These are phyloP conservation scores for Pygoscelis antarcticus DNA, from an alignment of 2,113 vertebrate species.

Conservation along the genomic window DNA sequence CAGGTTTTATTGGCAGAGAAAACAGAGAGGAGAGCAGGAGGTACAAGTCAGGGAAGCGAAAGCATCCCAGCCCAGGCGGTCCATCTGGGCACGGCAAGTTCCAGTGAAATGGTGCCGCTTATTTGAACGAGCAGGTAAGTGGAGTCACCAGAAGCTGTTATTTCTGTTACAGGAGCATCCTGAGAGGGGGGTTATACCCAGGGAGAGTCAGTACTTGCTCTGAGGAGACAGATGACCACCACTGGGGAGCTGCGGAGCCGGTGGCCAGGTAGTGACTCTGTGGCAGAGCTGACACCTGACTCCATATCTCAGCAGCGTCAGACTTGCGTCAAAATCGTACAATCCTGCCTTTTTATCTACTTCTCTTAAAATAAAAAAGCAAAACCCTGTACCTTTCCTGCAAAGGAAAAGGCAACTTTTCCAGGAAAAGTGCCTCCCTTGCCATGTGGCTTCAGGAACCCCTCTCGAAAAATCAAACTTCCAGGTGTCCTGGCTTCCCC, in stretches of 20 bases:
- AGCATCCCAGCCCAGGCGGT: background rate
- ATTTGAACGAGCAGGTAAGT: background rate
- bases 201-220: background rate
- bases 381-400: accelerated
- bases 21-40: background rate
- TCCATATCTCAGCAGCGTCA: background rate
- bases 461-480: background rate
- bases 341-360: too few relatives aligned
- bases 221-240: accelerated
- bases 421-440: background rate
- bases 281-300: background rate
- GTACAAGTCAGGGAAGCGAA: background rate
- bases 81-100: accelerated
- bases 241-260: accelerated
- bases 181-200: background rate
- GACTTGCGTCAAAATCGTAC: accelerated
- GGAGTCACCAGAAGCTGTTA: background rate
- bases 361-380: background rate
- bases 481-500: background rate
- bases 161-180: background rate
- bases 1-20: conserved; percentile 22
- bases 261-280: background rate
- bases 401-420: background rate
- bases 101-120: background rate
- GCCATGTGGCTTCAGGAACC: background rate